Percentiles rank a stretch among this genome's conserved stretches.
These are phyloP conservation scores for Aphaenogaster floridana DNA, from an alignment of 1,140 invertebrate genomes.

Conservation along the genomic window DNA sequence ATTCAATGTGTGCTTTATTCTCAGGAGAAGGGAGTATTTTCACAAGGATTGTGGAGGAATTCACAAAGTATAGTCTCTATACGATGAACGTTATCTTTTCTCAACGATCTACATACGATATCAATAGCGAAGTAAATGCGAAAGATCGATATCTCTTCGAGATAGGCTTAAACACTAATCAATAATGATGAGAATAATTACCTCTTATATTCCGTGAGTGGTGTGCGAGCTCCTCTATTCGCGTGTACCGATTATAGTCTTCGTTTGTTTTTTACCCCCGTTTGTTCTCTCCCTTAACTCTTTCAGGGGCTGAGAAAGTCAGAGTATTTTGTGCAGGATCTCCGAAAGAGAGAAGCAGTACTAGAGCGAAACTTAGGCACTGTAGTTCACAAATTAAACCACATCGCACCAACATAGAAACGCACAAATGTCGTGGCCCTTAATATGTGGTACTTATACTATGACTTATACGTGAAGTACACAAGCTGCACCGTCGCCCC, in stretches of 20 bases:
- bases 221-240: conserved; percentile 52
- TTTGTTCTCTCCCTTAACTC: conserved; percentile 31
- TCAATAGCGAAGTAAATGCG: conserved; percentile 74
- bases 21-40: conserved; percentile 30
- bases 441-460: conserved; percentile 12
- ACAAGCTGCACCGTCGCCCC: conserved; percentile 55
- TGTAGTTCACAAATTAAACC: conserved; percentile 60
- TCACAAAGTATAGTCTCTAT: conserved; percentile 69
- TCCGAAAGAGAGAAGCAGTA: conserved; percentile 37
- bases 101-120: conserved; percentile 75
- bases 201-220: conserved; percentile 55
- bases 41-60: conserved; percentile 64
- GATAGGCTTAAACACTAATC: conserved; percentile 82
- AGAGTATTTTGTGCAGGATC: conserved; percentile 34
- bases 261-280: conserved; percentile 11
- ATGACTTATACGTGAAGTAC: conserved; percentile 38
- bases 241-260: conserved; percentile 31
- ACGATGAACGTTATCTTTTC: conserved; percentile 62
- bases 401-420: conserved; percentile 62
- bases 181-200: conserved; percentile 80
- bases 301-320: conserved; percentile 50
- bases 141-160: conserved; percentile 64
- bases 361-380: conserved; percentile 57
- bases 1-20: background rate
- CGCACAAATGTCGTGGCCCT: conserved; percentile 43